Conservation (phyloP, 2,888 invertebrate species). For the Zootermopsis nevadensis region DNA sequence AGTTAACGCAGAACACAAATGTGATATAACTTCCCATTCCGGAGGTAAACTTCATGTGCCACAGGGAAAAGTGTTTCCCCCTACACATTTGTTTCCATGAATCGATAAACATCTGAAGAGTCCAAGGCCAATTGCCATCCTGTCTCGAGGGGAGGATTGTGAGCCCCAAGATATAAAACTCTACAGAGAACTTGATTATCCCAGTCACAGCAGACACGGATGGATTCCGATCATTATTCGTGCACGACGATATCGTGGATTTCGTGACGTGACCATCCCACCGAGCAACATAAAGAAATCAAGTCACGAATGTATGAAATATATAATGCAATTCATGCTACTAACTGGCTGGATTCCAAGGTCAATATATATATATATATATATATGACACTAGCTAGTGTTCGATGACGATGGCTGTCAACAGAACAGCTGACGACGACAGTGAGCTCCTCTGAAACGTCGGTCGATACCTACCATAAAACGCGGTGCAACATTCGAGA, state of each 20-base stretch:
- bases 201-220: slow-evolving; percentile 26
- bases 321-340: no score
- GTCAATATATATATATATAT: no score
- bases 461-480: no score
- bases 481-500: no score
- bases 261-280: slow-evolving; percentile 31
- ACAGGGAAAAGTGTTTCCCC: background rate
- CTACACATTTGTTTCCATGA: background rate
- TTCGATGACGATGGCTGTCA: no score
- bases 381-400: no score
- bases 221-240: slow-evolving; percentile 27
- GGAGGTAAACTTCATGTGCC: no score
- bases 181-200: background rate
- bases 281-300: slow-evolving; percentile 19
- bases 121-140: background rate
- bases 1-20: no score
- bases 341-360: slow-evolving; percentile 1
- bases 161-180: background rate
- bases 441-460: no score
- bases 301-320: background rate
- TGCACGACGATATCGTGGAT: slow-evolving; percentile 11
- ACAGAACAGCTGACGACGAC: no score
- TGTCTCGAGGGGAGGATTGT: background rate
- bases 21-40: no score
- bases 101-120: background rate